Base-by-base conservation (phyloP, 1,140 invertebrate genomes). In the Trachelipus rathkii region DNA sequence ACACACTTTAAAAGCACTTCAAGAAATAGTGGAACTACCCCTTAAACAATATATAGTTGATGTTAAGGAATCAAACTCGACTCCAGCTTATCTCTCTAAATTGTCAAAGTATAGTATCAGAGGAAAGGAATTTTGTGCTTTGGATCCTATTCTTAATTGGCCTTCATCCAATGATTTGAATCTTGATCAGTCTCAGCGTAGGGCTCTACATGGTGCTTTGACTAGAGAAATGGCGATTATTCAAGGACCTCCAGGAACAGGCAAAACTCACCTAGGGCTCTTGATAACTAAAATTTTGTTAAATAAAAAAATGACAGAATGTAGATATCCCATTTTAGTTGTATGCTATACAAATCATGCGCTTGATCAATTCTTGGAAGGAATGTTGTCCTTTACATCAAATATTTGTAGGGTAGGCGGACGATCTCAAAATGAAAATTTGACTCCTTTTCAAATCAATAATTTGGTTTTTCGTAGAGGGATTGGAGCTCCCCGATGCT, bases 341-440 rank as follows among this genome's bases (percentile, higher is more conserved):
- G 89, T 95, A 21, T 93, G 92, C 82, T 94, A 90, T 79, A 95
- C 93, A 0, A 96, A 95, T 83, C 92, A 95, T 84, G 93, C 94
- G 0, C 83, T 96, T 4, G 94, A 96, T 86, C 93, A 95, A 83
- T 95, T 96, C 85, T 84, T 96, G 15, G 89, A 93, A 84, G 91
- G 90, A 23, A 87, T 93, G 10, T 82, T 88, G 6, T 74, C 83
- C 15, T 83, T 81, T 45, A 84, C 82, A 7, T 50, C 79, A 4
- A 83, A 83, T 8, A 86, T 95, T 73, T 85, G 92, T 15, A 87
- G 93, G 33, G 87, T 95, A 78, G 93, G 94, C 5, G 89, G 89
- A 9, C 89, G 91, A 84, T 90, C 89, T 0, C 89, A 89, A 82
- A 90, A 86, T 82, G 85, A 89, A 84, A 82, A 79, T 3, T 82